Evolutionary conservation across 53 echinoderm and acorn worm species (phyloP).

Genomic region (Holothuria scabra): DNA sequence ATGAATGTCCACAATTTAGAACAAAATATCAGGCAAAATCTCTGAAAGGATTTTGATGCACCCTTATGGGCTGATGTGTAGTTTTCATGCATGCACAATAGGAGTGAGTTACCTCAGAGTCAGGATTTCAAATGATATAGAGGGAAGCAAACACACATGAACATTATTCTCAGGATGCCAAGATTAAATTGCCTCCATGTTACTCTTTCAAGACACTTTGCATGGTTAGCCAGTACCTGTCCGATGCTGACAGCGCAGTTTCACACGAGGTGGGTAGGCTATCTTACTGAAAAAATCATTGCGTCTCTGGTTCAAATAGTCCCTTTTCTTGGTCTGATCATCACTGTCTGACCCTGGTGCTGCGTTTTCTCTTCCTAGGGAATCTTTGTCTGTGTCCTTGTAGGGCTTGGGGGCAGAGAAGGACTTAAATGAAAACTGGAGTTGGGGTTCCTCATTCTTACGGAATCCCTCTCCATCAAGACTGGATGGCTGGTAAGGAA

Average conservation of each 20-base stretch:
- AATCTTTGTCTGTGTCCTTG: not conserved
- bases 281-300: constrained; percentile 94
- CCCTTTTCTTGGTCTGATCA: constrained; percentile 32
- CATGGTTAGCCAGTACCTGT: constrained; percentile 48
- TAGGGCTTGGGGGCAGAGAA: constrained; percentile 3
- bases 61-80: no score
- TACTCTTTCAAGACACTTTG: not conserved
- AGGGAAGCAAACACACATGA: not conserved
- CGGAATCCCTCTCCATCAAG: not conserved
- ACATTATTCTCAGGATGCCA: no score
- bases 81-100: no score
- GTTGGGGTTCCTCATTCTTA: not conserved
- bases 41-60: no score
- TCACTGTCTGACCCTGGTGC: not conserved
- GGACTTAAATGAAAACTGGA: not conserved
- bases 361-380: not conserved
- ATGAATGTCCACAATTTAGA: no score
- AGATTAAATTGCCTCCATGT: no score
- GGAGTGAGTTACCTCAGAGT: no score
- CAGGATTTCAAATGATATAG: not conserved
- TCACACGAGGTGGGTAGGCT: constrained; percentile 50
- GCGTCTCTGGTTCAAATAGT: constrained; percentile 66
- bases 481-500: constrained; percentile 3
- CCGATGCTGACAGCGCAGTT: constrained; percentile 21
- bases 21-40: no score